Conservation (phyloP, 2,113 vertebrate species). For the Pelvicachromis taeniatus region DNA sequence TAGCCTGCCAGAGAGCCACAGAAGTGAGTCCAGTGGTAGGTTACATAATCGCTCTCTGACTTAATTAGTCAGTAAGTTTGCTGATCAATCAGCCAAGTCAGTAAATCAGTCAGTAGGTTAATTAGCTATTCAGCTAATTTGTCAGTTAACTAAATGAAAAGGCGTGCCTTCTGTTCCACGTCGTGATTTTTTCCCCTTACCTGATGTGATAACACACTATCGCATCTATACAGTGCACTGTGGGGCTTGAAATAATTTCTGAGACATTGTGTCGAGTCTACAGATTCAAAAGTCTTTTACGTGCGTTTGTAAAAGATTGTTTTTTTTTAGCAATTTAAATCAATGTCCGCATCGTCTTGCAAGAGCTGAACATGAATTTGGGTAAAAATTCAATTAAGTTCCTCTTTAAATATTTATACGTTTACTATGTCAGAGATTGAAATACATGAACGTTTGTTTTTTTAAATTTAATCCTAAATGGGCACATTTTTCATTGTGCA, state of each 20-base stretch:
- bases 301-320: rapidly evolving
- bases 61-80: conserved; percentile 5
- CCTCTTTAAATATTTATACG: neutral
- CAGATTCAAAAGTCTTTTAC: neutral
- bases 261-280: neutral
- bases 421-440: neutral
- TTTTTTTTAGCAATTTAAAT: neutral
- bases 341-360: neutral
- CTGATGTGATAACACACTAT: neutral
- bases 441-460: neutral
- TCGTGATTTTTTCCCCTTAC: neutral
- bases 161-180: neutral
- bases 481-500: neutral
- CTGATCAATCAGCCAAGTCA: conserved; percentile 31
- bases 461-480: neutral
- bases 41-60: conserved; percentile 21
- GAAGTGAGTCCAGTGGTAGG: neutral
- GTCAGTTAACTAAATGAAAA: conserved; percentile 2
- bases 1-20: neutral
- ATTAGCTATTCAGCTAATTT: conserved; percentile 23
- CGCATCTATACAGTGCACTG: neutral
- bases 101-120: conserved; percentile 7
- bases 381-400: neutral
- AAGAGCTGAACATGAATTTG: neutral
- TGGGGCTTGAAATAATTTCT: conserved; percentile 4